Evolutionary conservation across 1,140 invertebrate genomes (phyloP), one percentile per base, ranked within the genome.

Genomic region (Drosophila takahashii): DNA sequence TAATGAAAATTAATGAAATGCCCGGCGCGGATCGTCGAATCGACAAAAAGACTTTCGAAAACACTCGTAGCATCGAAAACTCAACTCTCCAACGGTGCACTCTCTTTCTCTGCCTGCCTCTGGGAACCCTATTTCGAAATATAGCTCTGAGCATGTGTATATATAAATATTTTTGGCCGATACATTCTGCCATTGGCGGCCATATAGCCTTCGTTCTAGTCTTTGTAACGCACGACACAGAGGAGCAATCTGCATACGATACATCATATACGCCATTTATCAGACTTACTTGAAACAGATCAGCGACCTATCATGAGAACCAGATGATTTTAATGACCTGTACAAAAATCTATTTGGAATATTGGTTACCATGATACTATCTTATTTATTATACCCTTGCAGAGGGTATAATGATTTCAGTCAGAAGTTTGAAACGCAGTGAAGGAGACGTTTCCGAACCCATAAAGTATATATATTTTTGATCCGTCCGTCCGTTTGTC

Each of bases 1-100:
- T 76, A 66, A 75, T 75, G 72, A 75, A 75, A 70, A 69, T 48
- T 69, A 70, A 57, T 71, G 67, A 70, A 75, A 76, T 51, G 58
- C 71, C 72, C 52, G 48, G 71, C 37, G 44, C 27, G 36, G 50
- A 48, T 52, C 69, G 69, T 36, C 66, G 50, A 56, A 64, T 54
- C 42, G 69, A 42, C 32, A 34, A 42, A 39, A 73, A 62, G 16
- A 36, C 44, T 65, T 65, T 76, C 72, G 72, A 74, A 74, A 75
- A 75, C 36, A 36, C 51, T 69, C 64, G 45, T 27, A 52, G 65
- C 48, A 22, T 36, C 51, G 58, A 74, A 74, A 74, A 53, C 41
- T 42, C 64, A 39, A 47, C 34, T 70, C 61, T 39, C 66, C 37
- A 44, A 45, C 18, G 47, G 11, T 4, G 27, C 26, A 13, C 34